Evolutionary conservation across 2,888 invertebrate species (phyloP), one percentile per base, ranked within the genome.

Genomic region (Agrochola macilenta): DNA sequence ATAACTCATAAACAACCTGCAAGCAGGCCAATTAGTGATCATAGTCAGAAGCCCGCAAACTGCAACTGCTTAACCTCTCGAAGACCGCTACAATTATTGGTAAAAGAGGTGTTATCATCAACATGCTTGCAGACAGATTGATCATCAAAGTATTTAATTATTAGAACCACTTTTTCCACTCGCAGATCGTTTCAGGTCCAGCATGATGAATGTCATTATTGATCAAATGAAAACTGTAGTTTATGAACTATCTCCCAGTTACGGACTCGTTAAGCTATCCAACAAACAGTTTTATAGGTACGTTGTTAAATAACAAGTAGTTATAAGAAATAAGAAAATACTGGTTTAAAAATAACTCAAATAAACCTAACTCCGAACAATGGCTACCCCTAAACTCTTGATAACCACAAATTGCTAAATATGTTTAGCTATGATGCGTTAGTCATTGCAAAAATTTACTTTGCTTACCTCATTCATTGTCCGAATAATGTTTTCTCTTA

Each of bases 401-500:
- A 75, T 75, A 64, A 43, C 49, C 17, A 74, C 17, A 23, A 69
- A 65, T 5, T 35, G 49, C 43, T 66, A 20, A 23, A 26, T 35
- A n/a, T 14, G 8, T 39, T 69, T n/a, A 17, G 23, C 17, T n/a
- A 46, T 11, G 17, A 39, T 23, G 4, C 35, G 30, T 54, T 49
- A 30, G 12, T 35, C 23, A 20, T 14, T 14, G 26, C 30, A 30
- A 64, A 35, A 20, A 58, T 52, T 35, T 66, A 61, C 49, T 66
- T 43, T 35, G 71, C 92, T 92, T 94, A 97, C 98, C 96, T 98
- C 97, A 79, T 97, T 97, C 85, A 99, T 96, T 68, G 98, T 94
- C 74, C 97, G 95, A 12, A 97, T 91, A 78, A 99, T 98, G 87
- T 97, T 98, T 52, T 97, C 97, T 89, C 97, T 97, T 26, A 98